A percentile compares a stretch with the other conserved stretches of the same genome.
Conservation (phyloP, 2,888 invertebrate genomes). For the Pteria penguin region DNA sequence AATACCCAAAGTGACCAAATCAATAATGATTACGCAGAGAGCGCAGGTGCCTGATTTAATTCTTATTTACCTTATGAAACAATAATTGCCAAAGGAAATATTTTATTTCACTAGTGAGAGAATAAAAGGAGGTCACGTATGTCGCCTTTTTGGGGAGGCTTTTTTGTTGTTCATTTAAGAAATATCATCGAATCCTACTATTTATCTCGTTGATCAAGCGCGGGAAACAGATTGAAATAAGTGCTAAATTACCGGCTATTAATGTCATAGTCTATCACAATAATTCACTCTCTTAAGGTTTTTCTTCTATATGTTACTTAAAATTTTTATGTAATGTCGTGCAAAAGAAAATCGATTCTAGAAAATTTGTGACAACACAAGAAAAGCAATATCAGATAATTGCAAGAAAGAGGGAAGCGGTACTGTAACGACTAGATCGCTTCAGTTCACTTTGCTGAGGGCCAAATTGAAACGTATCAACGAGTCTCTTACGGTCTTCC, state of each 20-base stretch:
- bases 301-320: conserved; percentile 40
- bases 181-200: no score
- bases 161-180: no score
- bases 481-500: conserved; percentile 35
- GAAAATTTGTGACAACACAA: conserved; percentile 21
- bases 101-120: no score
- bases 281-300: conserved; percentile 36
- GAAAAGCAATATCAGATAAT: conserved; percentile 38
- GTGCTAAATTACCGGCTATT: background rate
- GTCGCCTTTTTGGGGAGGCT: no score
- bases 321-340: conserved; percentile 43
- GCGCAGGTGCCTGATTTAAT: no score
- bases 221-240: background rate
- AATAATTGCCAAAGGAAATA: no score
- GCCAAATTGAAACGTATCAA: conserved; percentile 36
- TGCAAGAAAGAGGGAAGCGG: conserved; percentile 31
- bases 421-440: conserved; percentile 36
- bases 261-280: background rate
- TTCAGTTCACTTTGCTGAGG: conserved; percentile 27
- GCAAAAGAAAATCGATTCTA: conserved; percentile 9
- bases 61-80: no score
- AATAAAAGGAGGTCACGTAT: no score
- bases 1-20: no score
- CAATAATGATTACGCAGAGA: no score
- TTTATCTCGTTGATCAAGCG: background rate